Conservation (phyloP, 2,797 vertebrate species). For the Falco novaeseelandiae region DNA sequence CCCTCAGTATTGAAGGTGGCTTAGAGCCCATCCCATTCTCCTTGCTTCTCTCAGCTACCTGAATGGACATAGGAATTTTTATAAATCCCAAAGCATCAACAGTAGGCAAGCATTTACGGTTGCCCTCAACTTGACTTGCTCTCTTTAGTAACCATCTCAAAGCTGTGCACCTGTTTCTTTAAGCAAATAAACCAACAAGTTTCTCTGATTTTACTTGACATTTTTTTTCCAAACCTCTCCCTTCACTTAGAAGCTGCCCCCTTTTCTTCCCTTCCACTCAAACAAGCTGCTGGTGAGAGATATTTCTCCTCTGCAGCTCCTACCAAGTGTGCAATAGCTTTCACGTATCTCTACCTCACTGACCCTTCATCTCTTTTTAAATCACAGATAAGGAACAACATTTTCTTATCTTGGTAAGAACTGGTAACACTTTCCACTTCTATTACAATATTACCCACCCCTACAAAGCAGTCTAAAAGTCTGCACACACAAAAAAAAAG, state of each 20-base stretch:
- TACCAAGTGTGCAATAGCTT: background rate
- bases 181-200: background rate
- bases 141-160: background rate
- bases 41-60: background rate
- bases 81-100: background rate
- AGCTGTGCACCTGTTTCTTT: background rate
- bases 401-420: slow-evolving; percentile 52
- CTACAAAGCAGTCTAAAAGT: background rate
- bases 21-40: background rate
- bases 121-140: background rate
- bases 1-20: background rate
- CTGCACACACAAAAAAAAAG: background rate
- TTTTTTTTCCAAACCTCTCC: slow-evolving; percentile 18
- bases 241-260: background rate
- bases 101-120: background rate
- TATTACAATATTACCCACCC: background rate
- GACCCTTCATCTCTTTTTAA: slow-evolving; percentile 32
- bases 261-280: slow-evolving; percentile 4
- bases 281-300: background rate
- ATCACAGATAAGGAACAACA: slow-evolving; percentile 46
- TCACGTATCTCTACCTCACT: slow-evolving; percentile 8
- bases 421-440: slow-evolving; percentile 2
- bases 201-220: background rate
- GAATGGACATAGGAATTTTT: background rate
- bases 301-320: background rate